Base-by-base conservation (phyloP, 2,888 invertebrate species). In the Microctonus hyperodae region DNA sequence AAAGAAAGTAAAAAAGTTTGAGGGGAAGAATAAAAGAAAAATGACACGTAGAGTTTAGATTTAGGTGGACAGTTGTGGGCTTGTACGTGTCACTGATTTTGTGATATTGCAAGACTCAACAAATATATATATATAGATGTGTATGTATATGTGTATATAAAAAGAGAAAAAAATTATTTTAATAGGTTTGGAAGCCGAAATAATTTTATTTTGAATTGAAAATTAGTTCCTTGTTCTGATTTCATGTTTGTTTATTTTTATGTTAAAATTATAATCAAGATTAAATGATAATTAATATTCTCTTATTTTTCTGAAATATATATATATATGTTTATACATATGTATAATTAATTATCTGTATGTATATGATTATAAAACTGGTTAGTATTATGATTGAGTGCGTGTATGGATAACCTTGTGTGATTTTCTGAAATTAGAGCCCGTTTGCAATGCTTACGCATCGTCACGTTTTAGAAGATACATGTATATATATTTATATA, bases 61-160 rank as follows among this genome's bases (percentile, higher is more conserved):
- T 40, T 40, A 40, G 40, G 40, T 40, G 40, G 40, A 50, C 50
- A 50, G 50, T 50, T 23, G 50, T 23, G 50, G 22, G 13, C 3
- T 50, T 23, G 50, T 50, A 50, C 50, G 50, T 50, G 50, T 23
- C 50, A 50, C 50, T 50, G 50, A 50, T 50, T 50, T 50, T 23
- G 5, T 40, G 40, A 40, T 40, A 40, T 40, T 40, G 40, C 40
- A n/a, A n/a, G n/a, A 40, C 13, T 40, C n/a, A 40, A 10, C 3
- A 16, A 40, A 16, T 40, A 16, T 40, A n/a, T 40, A 13, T 40
- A 40, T 22, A 23, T 4, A 28, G 28, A 28, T 28, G n/a, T n/a
- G 48, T 48, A 48, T 48, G 11, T 35, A 35, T 7, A 7, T 35
- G 35, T 2, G 48, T 48, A 10, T 20, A 20, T 2, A 5, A 20